These are phyloP conservation scores for Pygoscelis antarcticus DNA, from an alignment of 2,113 vertebrate species.

Conservation along the genomic window DNA sequence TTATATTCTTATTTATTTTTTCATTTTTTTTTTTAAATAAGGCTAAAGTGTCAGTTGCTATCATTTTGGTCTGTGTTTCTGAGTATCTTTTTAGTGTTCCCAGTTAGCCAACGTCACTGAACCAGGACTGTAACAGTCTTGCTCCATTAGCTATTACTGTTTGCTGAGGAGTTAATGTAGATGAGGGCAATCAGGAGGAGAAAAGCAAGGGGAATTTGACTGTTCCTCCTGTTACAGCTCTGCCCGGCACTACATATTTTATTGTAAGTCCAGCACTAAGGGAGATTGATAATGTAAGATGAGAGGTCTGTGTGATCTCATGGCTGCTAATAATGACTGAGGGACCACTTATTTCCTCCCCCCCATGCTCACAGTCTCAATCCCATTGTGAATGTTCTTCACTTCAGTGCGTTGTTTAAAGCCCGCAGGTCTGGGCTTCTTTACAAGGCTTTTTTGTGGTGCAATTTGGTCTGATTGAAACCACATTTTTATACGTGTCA, in stretches of 20 bases:
- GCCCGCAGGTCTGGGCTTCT: conserved; percentile 49
- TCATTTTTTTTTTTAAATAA: neutral
- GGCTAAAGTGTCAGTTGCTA: neutral
- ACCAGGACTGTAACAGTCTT: conserved; percentile 1
- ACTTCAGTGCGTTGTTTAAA: conserved; percentile 48
- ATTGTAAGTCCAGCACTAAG: neutral
- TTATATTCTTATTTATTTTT: neutral
- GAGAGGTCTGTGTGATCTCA: conserved; percentile 57
- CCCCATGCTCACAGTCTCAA: neutral
- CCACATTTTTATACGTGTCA: conserved; percentile 79
- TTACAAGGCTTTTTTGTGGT: conserved; percentile 61
- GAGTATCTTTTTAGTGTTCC: conserved; percentile 1
- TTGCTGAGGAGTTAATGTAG: conserved; percentile 31
- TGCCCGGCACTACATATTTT: conserved; percentile 12
- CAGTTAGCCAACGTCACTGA: conserved; percentile 6
- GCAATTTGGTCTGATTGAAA: conserved; percentile 73
- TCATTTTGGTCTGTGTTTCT: neutral
- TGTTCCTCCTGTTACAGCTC: conserved; percentile 18
- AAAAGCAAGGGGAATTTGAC: conserved; percentile 18
- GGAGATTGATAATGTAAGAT: conserved; percentile 42
- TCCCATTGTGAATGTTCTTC: conserved; percentile 11
- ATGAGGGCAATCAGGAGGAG: conserved; percentile 13
- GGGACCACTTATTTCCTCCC: conserved; percentile 5
- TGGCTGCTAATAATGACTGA: conserved; percentile 13
- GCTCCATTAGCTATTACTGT: conserved; percentile 36